Conservation (phyloP, 2,888 invertebrate genomes). For the Folsomia manolachei region DNA sequence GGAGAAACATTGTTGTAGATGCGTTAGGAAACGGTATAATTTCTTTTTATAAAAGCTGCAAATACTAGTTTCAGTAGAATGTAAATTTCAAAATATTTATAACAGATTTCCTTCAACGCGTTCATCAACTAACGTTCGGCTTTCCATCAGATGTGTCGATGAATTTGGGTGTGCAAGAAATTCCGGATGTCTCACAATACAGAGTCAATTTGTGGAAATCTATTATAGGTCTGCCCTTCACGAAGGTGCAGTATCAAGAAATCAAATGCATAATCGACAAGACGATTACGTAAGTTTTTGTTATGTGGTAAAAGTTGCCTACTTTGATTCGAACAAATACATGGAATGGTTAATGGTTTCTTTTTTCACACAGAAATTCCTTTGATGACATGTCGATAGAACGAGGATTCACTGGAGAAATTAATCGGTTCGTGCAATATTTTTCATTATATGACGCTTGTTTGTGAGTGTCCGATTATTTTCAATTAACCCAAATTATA, state of each 20-base stretch:
- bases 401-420: conserved; percentile 3
- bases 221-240: conserved; percentile 29
- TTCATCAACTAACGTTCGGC: conserved; percentile 10
- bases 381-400: neutral
- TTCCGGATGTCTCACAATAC: conserved; percentile 30
- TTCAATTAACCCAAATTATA: neutral
- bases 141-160: conserved; percentile 23
- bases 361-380: conserved; percentile 2
- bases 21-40: neutral
- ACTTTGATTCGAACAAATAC: neutral
- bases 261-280: conserved; percentile 25
- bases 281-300: conserved; percentile 25
- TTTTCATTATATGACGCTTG: neutral
- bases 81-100: neutral
- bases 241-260: conserved; percentile 26
- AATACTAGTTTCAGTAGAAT: neutral
- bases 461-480: neutral
- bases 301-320: no score
- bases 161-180: conserved; percentile 25
- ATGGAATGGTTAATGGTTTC: neutral
- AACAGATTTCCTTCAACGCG: neutral
- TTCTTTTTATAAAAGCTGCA: no score
- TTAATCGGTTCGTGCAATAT: conserved; percentile 6
- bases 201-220: conserved; percentile 38
- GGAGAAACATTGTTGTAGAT: neutral